These are phyloP conservation scores for Eupithecia abbreviata DNA, from an alignment of 2,888 invertebrate species.

Conservation along the genomic window DNA sequence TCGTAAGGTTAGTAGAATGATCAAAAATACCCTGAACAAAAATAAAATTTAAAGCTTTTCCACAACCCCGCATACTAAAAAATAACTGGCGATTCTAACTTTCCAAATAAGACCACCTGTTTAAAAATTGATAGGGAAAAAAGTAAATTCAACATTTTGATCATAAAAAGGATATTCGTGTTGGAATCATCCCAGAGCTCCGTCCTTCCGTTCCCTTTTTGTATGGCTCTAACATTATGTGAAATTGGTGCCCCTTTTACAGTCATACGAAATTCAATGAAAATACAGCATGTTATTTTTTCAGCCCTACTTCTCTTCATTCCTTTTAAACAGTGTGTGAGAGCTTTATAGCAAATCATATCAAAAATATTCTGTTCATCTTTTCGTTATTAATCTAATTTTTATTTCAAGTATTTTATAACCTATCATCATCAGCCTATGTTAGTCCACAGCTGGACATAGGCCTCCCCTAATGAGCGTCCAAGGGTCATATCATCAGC, in stretches of 20 bases:
- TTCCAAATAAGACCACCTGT: conserved; percentile 28
- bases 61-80: conserved; percentile 19
- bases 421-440: too few relatives aligned
- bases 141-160: conserved; percentile 34
- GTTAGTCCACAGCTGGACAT: too few relatives aligned
- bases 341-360: not conserved
- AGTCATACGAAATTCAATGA: conserved; percentile 13
- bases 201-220: conserved; percentile 36
- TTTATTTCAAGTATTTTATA: too few relatives aligned
- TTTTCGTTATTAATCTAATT: not conserved
- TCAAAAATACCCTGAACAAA: conserved; percentile 1
- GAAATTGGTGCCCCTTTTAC: conserved; percentile 33
- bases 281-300: conserved; percentile 11
- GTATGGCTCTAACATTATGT: conserved; percentile 32
- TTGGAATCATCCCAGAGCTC: conserved; percentile 33
- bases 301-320: conserved; percentile 3
- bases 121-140: conserved; percentile 31
- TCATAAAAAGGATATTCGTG: conserved; percentile 37
- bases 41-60: conserved; percentile 14
- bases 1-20: not conserved
- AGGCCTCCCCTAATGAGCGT: too few relatives aligned
- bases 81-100: conserved; percentile 27
- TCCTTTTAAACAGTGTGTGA: not conserved
- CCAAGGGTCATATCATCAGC: too few relatives aligned
- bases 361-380: not conserved